Evolutionary conservation across 2,113 vertebrate species (phyloP).

Genomic region (Oncorhynchus kisutch): DNA sequence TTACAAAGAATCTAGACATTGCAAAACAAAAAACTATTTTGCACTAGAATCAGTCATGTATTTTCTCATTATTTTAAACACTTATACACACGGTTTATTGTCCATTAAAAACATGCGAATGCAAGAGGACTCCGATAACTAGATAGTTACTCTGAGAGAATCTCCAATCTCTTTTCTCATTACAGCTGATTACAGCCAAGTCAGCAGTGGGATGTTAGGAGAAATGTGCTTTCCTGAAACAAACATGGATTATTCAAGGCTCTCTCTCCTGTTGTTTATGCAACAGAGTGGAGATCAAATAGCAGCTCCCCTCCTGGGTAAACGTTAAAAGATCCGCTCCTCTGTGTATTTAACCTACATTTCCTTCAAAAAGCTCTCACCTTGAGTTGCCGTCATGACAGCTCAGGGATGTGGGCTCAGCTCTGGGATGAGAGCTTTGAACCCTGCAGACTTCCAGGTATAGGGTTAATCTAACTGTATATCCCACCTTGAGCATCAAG

Average conservation of each 20-base stretch:
- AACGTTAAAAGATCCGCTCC: slow-evolving; percentile 67
- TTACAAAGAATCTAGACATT: too few relatives aligned
- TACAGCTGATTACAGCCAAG: slow-evolving; percentile 53
- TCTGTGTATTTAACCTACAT: slow-evolving; percentile 77
- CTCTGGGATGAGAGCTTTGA: slow-evolving; percentile 25
- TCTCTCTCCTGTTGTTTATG: slow-evolving; percentile 57
- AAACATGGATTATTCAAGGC: slow-evolving; percentile 67
- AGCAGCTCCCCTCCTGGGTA: slow-evolving; percentile 56
- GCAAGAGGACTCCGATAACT: too few relatives aligned
- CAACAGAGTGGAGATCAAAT: slow-evolving; percentile 65
- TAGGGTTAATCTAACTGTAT: slow-evolving; percentile 39
- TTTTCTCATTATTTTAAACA: too few relatives aligned
- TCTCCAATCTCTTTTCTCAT: slow-evolving; percentile 36
- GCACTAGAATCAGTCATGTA: too few relatives aligned
- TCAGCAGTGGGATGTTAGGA: slow-evolving; percentile 15
- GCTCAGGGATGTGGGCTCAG: slow-evolving; percentile 45
- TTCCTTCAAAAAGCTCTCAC: slow-evolving; percentile 66
- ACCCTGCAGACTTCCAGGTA: slow-evolving; percentile 24
- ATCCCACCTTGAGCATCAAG: background rate
- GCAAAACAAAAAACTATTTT: too few relatives aligned
- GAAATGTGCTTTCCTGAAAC: slow-evolving; percentile 57
- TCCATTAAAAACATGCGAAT: too few relatives aligned
- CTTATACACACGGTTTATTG: too few relatives aligned
- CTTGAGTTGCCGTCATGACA: slow-evolving; percentile 49
- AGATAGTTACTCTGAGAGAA: background rate